Base-by-base conservation (phyloP, 1,140 invertebrate species). In the Lamellibrachia luymesi region DNA sequence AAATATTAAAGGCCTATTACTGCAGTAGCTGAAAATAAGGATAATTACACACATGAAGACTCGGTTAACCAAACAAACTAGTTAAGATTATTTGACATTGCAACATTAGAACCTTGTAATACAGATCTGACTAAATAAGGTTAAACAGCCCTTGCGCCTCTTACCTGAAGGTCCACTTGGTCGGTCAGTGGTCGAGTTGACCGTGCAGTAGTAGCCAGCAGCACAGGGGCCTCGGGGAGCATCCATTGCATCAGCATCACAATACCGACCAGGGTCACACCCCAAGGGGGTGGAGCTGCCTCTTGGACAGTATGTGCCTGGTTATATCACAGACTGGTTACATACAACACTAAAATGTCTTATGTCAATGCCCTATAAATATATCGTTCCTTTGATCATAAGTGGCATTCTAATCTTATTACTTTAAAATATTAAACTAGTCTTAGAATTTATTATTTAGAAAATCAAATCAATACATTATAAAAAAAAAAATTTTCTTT, bases 161-260 rank as follows among this genome's bases (percentile, higher is more conserved):
- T 94, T 94, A 96, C 95, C 95, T 94, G 95, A 95, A 50, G 94
- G 94, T 25, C 95, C 95, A 50, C 94, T 94, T 25, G 95, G 95
- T 92, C 92, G 7, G 89, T 93, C 56, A 38, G 93, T 93, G 22
- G 95, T 96, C 51, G 95, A 95, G 51, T 93, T 94, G 22, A 91
- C 90, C 2, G 93, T 94, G 93, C 95, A 96, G 93, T 95, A 96
- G 92, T 95, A 96, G 4, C 95, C 95, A 89, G 94, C 90, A 50
- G 94, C 91, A 93, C 95, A 96, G 7, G 91, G 64, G 4, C 95
- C 95, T 51, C 95, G 94, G 0, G 95, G 95, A 4, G 92, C 90
- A 92, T 94, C 95, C 50, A 95, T 94, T 27, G 93, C 92, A 51
- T 95, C 94, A 25, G 80, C 93, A 2, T 94, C 94, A 94, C 95